These are phyloP conservation scores for Esox niger DNA, from an alignment of 2,113 vertebrate species.

Conservation along the genomic window DNA sequence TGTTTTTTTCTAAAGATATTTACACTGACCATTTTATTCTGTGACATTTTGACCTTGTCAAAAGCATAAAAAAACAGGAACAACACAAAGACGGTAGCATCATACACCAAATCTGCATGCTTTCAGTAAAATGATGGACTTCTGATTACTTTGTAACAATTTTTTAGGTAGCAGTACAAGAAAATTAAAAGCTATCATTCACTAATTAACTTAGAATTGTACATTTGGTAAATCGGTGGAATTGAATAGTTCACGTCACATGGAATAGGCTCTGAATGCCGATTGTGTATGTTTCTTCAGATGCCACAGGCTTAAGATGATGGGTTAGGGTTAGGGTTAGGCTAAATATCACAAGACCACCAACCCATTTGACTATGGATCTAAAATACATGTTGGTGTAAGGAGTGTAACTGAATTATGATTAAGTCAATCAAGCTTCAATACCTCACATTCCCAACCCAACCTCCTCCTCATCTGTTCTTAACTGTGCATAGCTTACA, in stretches of 20 bases:
- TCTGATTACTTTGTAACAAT: constrained; percentile 51
- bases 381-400: not conserved
- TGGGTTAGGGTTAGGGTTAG: too few species aligned
- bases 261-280: not conserved
- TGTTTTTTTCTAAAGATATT: constrained; percentile 56
- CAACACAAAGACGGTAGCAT: constrained; percentile 75
- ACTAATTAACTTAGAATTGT: constrained; percentile 33
- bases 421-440: not conserved
- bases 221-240: constrained; percentile 44
- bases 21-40: constrained; percentile 68
- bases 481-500: not conserved
- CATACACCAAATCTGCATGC: constrained; percentile 77
- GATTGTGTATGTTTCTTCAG: not conserved
- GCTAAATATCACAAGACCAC: constrained; percentile 15
- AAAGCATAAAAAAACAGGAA: constrained; percentile 72
- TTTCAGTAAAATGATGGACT: constrained; percentile 66
- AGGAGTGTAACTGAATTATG: not conserved
- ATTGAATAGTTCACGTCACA: constrained; percentile 9
- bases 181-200: constrained; percentile 31
- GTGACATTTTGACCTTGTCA: constrained; percentile 65
- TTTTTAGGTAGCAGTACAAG: constrained; percentile 56
- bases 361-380: constrained; percentile 31
- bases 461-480: constrained; percentile 24
- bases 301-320: constrained; percentile 3
- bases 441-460: constrained; percentile 41